Evolutionary conservation across 1,140 invertebrate species (phyloP), one percentile per base, ranked within the genome.

Genomic region (Leptopilina clavipes): DNA sequence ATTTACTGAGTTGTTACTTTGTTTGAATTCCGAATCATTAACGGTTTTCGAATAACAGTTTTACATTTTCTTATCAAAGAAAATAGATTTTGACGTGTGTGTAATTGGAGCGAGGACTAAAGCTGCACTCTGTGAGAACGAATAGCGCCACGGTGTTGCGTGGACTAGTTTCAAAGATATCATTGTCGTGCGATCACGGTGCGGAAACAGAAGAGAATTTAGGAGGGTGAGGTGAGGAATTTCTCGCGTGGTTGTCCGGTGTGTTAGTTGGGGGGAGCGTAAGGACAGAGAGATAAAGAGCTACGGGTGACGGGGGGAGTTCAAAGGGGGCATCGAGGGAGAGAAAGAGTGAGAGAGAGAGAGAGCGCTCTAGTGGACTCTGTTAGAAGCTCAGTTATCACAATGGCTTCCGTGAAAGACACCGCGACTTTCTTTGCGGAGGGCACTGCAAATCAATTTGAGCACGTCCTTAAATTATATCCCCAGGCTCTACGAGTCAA

Each of bases 341-440:
- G 75, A 45, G 52, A 54, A 43, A 65, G 65, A 25, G 31, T 17
- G 52, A 59, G 31, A 43, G 43, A 59, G 44, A 73, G 18, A 25
- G 44, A 65, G 48, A 77, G 84, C 86, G 81, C 81, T 79, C 85
- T 80, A 17, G 86, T 93, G 82, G 82, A 78, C 83, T 71, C 80
- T 80, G 54, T 70, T 77, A 76, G 82, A 86, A 87, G 59, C 81
- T 83, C 89, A 92, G 92, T 91, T 92, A 91, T 92, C 92, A 92
- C 92, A 93, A 95, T 96, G 94, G 94, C 95, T 93, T 94, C 94
- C 92, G 93, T 94, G 89, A 95, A 94, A 93, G 95, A 96, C 91
- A 96, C 95, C 88, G 95, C 95, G 89, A 95, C 94, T 93, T 97
- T 97, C 93, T 97, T 97, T 91, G 93, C 94, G 89, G 94, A 95